Evolutionary conservation across 30 jellyfish, hydroid and myxozoan species (phyloP).

Genomic region (Clytia hemisphaerica): DNA sequence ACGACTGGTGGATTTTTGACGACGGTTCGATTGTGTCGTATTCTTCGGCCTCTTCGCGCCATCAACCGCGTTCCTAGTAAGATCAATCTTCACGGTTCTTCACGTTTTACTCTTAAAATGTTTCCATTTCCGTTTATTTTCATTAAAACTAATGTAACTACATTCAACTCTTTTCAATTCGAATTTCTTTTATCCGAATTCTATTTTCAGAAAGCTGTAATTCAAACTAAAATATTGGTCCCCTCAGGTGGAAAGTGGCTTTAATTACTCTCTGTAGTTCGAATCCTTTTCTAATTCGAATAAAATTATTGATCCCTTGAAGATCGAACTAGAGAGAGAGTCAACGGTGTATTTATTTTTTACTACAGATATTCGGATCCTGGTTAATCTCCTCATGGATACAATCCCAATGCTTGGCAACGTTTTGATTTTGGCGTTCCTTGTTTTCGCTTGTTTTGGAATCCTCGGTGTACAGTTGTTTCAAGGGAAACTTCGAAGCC

Average conservation of each 20-base stretch:
- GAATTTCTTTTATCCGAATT: no score
- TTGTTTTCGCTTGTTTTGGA: conserved; percentile 80
- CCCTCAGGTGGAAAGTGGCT: no score
- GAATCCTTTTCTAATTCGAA: no score
- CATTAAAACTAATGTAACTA: not conserved
- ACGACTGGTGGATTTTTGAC: conserved; percentile 69
- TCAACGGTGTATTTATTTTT: no score
- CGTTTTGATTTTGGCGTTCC: conserved; percentile 68
- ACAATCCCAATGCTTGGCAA: conserved; percentile 95
- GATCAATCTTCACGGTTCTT: not conserved
- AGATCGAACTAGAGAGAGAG: no score
- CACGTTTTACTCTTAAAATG: not conserved
- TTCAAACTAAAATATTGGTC: not conserved
- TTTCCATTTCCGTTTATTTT: not conserved
- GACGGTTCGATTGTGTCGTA: conserved; percentile 65
- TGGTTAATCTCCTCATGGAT: conserved; percentile 79
- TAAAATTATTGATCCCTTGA: no score
- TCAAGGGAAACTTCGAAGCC: conserved; percentile 78
- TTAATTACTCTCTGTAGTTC: no score
- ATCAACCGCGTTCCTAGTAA: conserved; percentile 93
- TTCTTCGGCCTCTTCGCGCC: conserved; percentile 81
- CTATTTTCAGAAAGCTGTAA: not conserved
- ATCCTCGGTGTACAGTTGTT: conserved; percentile 86
- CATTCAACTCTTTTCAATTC: not conserved
- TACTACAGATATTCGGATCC: conserved; percentile 65